Base-by-base conservation (phyloP, 2,888 invertebrate genomes). In the Tenthredo amoena region DNA sequence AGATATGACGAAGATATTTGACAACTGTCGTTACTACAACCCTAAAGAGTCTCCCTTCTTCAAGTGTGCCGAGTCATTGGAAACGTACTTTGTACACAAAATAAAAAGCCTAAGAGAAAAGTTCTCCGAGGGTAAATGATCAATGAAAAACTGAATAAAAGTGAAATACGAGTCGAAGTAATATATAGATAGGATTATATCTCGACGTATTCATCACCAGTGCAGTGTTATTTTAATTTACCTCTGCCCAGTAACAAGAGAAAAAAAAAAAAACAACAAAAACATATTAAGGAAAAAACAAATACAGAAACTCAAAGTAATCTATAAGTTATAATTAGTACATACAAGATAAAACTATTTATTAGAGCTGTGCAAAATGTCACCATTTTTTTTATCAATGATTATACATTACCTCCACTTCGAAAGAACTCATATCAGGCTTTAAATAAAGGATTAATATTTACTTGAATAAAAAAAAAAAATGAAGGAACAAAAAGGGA, bases 1-100 rank as follows among this genome's bases (percentile, higher is more conserved):
- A 93, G 99, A 99, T 94, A 98, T 99, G 96, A 99, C 98, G 87
- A 98, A 98, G 94, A 98, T 99, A 92, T 99, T 99, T 94, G 99
- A 99, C 94, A 99, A 99, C 94, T 99, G 99, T 95, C 97, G 99
- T 88, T 98, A 98, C 93, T 99, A 99, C 94, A 99, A 99, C 94
- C 98, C 98, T 86, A 97, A 97, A 92, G 98, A 98, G 93, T 98
- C 99, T 26, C 97, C 98, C 87, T 99, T 99, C 94, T 99, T 98
- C 94, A 97, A 98, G 92, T 99, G 99, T 94, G 99, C 99, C 34
- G 99, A 99, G 93, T 97, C 97, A 84, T 95, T 99, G 87, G 99
- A 99, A 94, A 97, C 97, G 86, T 99, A 97, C 94, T 99, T 99
- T 95, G 98, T 98, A 93, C 97, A 98, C 94, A 98, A 98, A 95